Conservation (phyloP, 2,888 invertebrate species). For the Calameuta filiformis region DNA sequence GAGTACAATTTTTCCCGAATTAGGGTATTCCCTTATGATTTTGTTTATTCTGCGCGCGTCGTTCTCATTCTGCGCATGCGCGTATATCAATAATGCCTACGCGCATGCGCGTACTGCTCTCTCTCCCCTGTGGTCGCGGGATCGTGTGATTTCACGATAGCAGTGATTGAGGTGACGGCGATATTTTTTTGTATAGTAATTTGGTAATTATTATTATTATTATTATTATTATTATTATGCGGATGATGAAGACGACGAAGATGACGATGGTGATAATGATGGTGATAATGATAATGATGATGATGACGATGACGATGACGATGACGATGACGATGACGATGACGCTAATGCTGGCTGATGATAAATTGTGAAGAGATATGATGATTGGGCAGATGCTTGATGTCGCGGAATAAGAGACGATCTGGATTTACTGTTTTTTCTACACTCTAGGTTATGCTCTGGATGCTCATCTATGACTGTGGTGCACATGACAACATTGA, state of each 20-base stretch:
- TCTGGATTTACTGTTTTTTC: constrained; percentile 19
- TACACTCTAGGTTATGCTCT: constrained; percentile 45
- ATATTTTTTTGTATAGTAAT: no score
- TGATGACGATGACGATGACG: constrained; percentile 18
- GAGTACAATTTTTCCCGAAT: no score
- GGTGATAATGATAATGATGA: constrained; percentile 6
- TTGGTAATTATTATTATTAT: constrained; percentile 15
- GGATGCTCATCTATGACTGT: constrained; percentile 45
- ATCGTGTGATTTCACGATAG: no score
- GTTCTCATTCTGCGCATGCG: no score
- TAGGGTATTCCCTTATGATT: no score
- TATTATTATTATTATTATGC: constrained; percentile 12
- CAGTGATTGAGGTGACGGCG: no score
- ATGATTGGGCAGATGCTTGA: constrained; percentile 9
- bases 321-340: constrained; percentile 18
- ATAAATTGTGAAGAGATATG: constrained; percentile 3
- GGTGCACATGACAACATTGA: constrained; percentile 52
- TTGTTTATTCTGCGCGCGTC: no score
- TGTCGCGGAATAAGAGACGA: constrained; percentile 12
- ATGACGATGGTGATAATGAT: constrained; percentile 14
- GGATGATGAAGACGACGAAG: constrained; percentile 13
- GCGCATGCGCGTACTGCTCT: no score
- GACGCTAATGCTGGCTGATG: constrained; percentile 22
- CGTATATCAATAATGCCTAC: no score
- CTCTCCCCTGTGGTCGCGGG: no score